Evolutionary conservation across 2,797 vertebrate species (phyloP).

Genomic region (Coregonus sp.): DNA sequence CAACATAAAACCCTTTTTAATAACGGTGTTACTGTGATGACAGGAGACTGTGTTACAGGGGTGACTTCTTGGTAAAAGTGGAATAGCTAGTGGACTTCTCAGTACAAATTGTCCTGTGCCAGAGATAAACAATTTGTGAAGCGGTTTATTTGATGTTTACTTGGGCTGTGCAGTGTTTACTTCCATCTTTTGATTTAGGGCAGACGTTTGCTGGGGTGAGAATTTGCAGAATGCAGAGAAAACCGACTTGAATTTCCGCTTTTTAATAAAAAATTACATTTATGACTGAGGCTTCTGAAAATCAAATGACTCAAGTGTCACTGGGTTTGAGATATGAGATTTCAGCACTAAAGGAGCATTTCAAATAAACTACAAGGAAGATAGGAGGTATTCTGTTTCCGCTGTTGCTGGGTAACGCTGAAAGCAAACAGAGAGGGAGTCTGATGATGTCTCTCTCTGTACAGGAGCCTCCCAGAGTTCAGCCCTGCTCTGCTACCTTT

Average conservation of each 20-base stretch:
- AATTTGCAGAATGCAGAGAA: constrained; percentile 20
- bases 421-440: constrained; percentile 66
- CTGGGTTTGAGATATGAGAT: constrained; percentile 30
- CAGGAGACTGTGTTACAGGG: constrained; percentile 14
- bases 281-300: constrained; percentile 53
- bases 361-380: constrained; percentile 53
- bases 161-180: constrained; percentile 42
- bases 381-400: constrained; percentile 56
- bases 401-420: constrained; percentile 75
- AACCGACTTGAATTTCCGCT: constrained; percentile 16
- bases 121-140: constrained; percentile 54
- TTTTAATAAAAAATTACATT: constrained; percentile 50
- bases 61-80: constrained; percentile 10
- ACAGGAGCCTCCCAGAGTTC: constrained; percentile 55
- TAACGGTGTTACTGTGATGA: constrained; percentile 21
- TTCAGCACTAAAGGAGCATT: constrained; percentile 45
- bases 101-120: constrained; percentile 31
- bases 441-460: constrained; percentile 39
- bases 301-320: constrained; percentile 4
- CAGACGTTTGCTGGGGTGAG: constrained; percentile 22
- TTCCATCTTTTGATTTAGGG: constrained; percentile 40
- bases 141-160: constrained; percentile 61
- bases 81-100: constrained; percentile 19
- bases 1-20: constrained; percentile 13
- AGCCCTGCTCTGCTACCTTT: constrained; percentile 44